Conservation (phyloP, 1,140 invertebrate genomes). For the Sitophilus oryzae region DNA sequence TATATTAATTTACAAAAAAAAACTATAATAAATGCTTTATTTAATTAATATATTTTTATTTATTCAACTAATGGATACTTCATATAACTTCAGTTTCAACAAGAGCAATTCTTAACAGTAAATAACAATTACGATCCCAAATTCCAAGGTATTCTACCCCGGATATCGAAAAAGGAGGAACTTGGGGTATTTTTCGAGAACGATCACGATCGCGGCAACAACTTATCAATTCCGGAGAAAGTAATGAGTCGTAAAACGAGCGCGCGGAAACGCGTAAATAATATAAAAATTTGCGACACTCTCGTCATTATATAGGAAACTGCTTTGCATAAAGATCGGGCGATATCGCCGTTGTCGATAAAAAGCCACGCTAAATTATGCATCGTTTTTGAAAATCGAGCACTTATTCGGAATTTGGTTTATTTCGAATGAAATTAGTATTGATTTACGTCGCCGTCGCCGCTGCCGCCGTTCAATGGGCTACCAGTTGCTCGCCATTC, state of each 20-base stretch:
- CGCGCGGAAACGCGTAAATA: constrained; percentile 37
- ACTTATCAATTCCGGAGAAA: constrained; percentile 38
- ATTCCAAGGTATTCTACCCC: too few relatives aligned
- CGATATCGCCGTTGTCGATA: constrained; percentile 33
- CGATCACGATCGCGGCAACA: constrained; percentile 23
- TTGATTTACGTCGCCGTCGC: constrained; percentile 36
- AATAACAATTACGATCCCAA: too few relatives aligned
- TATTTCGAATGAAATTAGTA: constrained; percentile 37
- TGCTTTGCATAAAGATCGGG: constrained; percentile 40
- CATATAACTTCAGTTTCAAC: too few relatives aligned
- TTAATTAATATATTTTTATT: too few relatives aligned
- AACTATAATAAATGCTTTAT: too few relatives aligned
- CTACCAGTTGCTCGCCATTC: constrained; percentile 21
- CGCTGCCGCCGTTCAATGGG: constrained; percentile 18
- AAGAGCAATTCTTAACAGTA: too few relatives aligned
- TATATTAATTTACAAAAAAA: too few relatives aligned
- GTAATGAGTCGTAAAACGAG: constrained; percentile 40
- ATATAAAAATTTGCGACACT: constrained; percentile 37
- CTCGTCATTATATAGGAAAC: constrained; percentile 37
- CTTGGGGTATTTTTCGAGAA: too few relatives aligned
- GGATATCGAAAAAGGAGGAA: too few relatives aligned
- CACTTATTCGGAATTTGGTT: constrained; percentile 27
- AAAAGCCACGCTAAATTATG: constrained; percentile 31
- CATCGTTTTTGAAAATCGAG: constrained; percentile 31
- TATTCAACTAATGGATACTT: too few relatives aligned